A percentile compares a stretch with the other conserved stretches of the same genome.
Conservation (phyloP, 1,140 invertebrate genomes). For the Vanessa atalanta region DNA sequence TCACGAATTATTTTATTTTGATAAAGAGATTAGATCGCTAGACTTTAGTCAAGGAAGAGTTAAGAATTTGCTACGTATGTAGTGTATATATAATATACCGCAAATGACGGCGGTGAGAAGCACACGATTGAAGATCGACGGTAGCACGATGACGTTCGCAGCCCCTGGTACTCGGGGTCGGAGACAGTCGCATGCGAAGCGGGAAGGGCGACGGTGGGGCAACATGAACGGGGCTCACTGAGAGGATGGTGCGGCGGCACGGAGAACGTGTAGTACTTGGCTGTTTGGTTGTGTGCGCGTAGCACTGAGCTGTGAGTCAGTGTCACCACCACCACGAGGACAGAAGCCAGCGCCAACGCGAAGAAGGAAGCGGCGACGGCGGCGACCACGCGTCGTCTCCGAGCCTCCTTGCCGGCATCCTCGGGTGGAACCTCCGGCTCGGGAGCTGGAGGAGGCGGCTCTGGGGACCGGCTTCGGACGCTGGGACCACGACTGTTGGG, state of each 20-base stretch:
- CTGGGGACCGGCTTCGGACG: constrained; percentile 67
- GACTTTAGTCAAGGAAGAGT: constrained; percentile 43
- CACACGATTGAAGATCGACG: constrained; percentile 42
- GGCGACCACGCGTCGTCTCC: constrained; percentile 83
- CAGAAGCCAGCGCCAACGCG: constrained; percentile 84
- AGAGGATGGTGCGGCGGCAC: constrained; percentile 81
- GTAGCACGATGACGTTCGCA: constrained; percentile 69
- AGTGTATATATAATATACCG: constrained; percentile 56
- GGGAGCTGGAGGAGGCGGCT: constrained; percentile 60
- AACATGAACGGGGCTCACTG: constrained; percentile 81
- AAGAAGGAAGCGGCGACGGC: constrained; percentile 85
- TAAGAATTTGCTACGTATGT: constrained; percentile 39
- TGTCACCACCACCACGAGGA: constrained; percentile 86
- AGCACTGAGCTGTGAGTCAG: constrained; percentile 84
- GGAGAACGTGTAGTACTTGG: constrained; percentile 84
- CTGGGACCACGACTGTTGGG: constrained; percentile 69
- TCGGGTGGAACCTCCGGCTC: constrained; percentile 64
- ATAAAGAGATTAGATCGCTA: constrained; percentile 35
- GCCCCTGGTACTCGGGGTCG: constrained; percentile 75
- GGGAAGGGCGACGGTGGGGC: constrained; percentile 79
- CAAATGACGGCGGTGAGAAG: constrained; percentile 57
- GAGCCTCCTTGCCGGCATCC: constrained; percentile 79
- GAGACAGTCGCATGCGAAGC: constrained; percentile 80
- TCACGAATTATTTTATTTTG: not conserved
- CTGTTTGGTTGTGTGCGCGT: constrained; percentile 81